Base-by-base conservation (phyloP, 37 sponge, comb jelly and placozoan genomes). In the Chondrilla cf. caribensis region DNA sequence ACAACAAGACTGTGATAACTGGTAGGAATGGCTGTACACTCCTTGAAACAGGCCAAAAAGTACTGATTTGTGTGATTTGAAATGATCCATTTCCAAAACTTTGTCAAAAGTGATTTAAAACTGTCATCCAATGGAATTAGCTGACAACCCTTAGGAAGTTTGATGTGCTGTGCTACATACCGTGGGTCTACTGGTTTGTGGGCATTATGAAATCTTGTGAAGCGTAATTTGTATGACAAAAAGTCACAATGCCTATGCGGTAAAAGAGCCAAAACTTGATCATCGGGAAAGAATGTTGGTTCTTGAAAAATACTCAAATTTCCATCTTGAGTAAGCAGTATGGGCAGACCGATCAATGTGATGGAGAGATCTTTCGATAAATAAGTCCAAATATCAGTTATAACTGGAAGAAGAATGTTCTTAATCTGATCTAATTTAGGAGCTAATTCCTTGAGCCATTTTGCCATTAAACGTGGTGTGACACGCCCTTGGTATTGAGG, bases 81-180 rank as follows among this genome's bases (percentile, higher is more conserved):
- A 43, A 26, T 26, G 4, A 42, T 21, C 76, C 76, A 73, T 15
- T 38, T 73, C 76, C 76, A 73, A 3, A 73, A 39, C 2, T 73
- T 32, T 73, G 25, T 24, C 76, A 73, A 40, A 39, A 37, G 31
- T 22, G 41, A 21, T 38, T 24, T 73, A 37, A 36, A 39, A 2
- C 6, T 42, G 1, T 42, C 25, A n/a, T 73, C 44, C 24, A 43
- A 39, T 15, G 24, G 43, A 7, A 73, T 38, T 21, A 43, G 76
- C 0, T 17, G 9, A 73, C n/a, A n/a, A 39, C 43, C 41, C 40
- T 73, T 73, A 43, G 76, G 76, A 19, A 73, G 43, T 22, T 73
- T 32, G 19, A 73, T 73, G 44, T 73, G 43, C 41, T 73, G 76
- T 37, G 76, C 76, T 43, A 43, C 24, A 73, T 73, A 42, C 21